phyloP scores from a whole-genome alignment of 2,797 vertebrate genomes.

The Bufotes viridis region DNA sequence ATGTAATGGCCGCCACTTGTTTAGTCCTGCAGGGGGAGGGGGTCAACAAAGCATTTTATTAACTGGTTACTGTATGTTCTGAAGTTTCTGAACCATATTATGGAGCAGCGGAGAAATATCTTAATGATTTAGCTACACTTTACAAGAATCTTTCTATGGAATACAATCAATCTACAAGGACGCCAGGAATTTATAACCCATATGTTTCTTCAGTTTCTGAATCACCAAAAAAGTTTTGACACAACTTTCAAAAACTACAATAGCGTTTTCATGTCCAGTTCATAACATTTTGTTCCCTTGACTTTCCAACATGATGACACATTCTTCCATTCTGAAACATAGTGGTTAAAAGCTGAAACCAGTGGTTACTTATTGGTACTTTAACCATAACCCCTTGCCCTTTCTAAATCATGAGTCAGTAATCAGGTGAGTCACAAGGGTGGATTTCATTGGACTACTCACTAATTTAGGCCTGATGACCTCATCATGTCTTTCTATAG shows the following conservation, averaged over 20 bases:
- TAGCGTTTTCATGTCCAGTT: neutral
- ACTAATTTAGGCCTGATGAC: neutral
- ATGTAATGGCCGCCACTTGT: neutral
- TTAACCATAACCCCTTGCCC: conserved; percentile 4
- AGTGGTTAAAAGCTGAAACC: conserved; percentile 1
- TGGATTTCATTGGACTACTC: conserved; percentile 1
- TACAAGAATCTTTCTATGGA: neutral
- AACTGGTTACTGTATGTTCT: neutral
- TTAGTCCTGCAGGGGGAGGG: too few relatives aligned
- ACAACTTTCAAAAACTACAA: neutral
- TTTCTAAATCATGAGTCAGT: conserved; percentile 25
- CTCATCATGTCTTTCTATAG: conserved; percentile 17
- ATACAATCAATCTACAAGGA: neutral
- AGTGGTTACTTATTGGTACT: conserved; percentile 30
- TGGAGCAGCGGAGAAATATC: neutral
- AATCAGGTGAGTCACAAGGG: neutral
- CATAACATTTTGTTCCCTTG: neutral
- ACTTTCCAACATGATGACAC: conserved; percentile 12
- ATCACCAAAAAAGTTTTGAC: neutral
- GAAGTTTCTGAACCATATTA: neutral
- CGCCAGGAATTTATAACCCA: neutral
- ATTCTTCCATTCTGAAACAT: neutral
- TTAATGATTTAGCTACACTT: neutral
- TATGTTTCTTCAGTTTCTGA: neutral
- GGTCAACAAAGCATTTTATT: neutral